phyloP scores from a whole-genome alignment of 2,113 vertebrate genomes.

The Coryphaenoides rupestris region DNA sequence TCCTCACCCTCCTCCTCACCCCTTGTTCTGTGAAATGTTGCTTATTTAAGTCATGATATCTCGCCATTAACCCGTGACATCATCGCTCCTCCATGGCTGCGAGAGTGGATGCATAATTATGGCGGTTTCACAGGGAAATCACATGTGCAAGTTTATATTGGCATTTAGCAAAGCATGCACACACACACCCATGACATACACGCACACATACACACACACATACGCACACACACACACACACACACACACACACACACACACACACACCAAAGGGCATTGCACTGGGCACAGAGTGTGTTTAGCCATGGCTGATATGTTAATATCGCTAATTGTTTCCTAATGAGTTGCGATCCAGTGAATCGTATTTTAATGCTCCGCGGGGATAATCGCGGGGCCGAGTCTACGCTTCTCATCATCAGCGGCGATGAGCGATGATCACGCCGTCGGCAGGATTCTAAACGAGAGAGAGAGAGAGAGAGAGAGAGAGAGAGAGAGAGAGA shows the following conservation, averaged over 20 bases:
- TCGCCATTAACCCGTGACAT: slow-evolving; percentile 52
- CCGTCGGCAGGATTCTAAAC: slow-evolving; percentile 53
- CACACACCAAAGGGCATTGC: slow-evolving; percentile 44
- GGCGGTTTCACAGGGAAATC: slow-evolving; percentile 36
- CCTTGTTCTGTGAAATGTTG: slow-evolving; percentile 14
- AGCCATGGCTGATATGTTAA: slow-evolving; percentile 57
- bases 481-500: slow-evolving; percentile 21
- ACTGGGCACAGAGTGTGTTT: slow-evolving; percentile 41
- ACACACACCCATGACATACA: background rate
- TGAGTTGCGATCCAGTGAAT: slow-evolving; percentile 65
- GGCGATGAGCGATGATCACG: slow-evolving; percentile 54
- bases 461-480: slow-evolving; percentile 19
- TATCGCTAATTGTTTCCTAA: slow-evolving; percentile 71
- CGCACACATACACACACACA: slow-evolving; percentile 8
- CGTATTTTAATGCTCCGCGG: slow-evolving; percentile 60
- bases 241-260: slow-evolving; percentile 22
- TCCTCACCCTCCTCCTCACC: slow-evolving; percentile 9
- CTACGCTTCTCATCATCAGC: slow-evolving; percentile 46
- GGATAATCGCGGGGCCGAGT: slow-evolving; percentile 57
- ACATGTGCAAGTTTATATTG: slow-evolving; percentile 39
- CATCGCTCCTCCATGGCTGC: slow-evolving; percentile 30
- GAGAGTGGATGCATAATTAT: slow-evolving; percentile 36
- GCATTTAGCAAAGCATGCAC: slow-evolving; percentile 13
- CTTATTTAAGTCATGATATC: slow-evolving; percentile 33
- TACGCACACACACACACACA: too few species aligned